These are phyloP conservation scores for Rhinogobio ventralis DNA, from an alignment of 2,797 vertebrate genomes.

Conservation along the genomic window DNA sequence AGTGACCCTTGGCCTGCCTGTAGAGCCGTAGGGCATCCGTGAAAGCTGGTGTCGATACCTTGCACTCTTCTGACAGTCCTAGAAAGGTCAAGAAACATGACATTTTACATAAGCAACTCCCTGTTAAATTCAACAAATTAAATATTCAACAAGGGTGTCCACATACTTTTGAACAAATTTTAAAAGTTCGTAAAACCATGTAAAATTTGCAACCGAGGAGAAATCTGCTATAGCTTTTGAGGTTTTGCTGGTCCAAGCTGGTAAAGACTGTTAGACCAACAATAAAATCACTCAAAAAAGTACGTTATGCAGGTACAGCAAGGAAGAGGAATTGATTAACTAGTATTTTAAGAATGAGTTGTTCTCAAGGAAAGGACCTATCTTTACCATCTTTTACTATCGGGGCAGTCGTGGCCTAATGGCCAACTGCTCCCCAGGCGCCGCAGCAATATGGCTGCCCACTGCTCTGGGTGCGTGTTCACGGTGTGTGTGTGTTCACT, in stretches of 20 bases:
- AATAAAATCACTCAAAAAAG: neutral
- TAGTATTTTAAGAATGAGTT: neutral
- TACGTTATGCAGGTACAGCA: neutral
- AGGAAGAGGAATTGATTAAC: neutral
- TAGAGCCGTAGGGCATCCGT: constrained; percentile 87
- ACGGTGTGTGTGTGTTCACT: too few relatives aligned
- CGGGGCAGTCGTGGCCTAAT: too few relatives aligned
- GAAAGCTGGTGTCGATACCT: constrained; percentile 90
- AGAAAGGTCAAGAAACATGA: constrained; percentile 56
- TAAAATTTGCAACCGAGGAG: neutral
- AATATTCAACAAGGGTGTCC: neutral
- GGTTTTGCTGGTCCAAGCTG: neutral
- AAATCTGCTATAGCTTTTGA: neutral
- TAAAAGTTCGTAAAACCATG: neutral
- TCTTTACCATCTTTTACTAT: too few relatives aligned
- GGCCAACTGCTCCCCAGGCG: too few relatives aligned
- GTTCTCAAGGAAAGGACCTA: neutral
- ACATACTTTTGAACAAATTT: neutral
- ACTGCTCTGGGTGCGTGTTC: too few relatives aligned
- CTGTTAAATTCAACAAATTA: neutral
- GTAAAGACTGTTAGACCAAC: neutral
- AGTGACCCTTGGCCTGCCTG: constrained; percentile 88
- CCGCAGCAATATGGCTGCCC: too few relatives aligned
- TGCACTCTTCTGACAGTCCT: constrained; percentile 90
- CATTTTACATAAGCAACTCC: neutral